Evolutionary conservation across 2,797 vertebrate genomes (phyloP), one percentile per base, ranked within the genome.

Genomic region (Botia kubotai): DNA sequence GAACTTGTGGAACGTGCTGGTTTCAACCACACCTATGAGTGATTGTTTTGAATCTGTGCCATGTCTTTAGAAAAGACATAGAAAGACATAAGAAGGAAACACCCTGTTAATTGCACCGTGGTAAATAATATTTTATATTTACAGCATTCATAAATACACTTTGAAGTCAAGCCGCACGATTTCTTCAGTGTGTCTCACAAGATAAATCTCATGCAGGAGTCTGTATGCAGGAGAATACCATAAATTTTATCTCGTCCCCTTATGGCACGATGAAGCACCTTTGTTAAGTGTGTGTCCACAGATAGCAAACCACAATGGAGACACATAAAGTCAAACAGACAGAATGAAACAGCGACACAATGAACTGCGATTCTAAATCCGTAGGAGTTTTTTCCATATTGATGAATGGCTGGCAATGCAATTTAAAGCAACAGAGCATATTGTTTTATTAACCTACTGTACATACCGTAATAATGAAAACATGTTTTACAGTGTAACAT

Each of bases 341-440:
- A 4, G 21, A 66, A 53, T 53, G 12, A 16, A 65, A 65, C 43
- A 66, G 53, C 3, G 11, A 21, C 0, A 4, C 10, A 29, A 4
- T 16, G 6, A 29, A 63, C 23, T 65, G 26, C 29, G 16, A 19
- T 13, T 63, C 23, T 33, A 52, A 65, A 36, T 29, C 57, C 13
- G 57, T 29, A 0, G 12, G 6, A 11, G 43, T 16, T 23, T 75
- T 75, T 29, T 63, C 14, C 26, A 36, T 26, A 14, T 8, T 63
- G 26, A 33, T 63, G 12, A 3, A 23, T 26, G 39, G 19, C 43
- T 23, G 46, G 57, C 43, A 48, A 11, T 62, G 58, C 48, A 57
- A 75, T 75, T 63, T 50, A 29, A 75, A 73, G 53, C 19, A 60
- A 75, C 14, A 63, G 63, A 12, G 16, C 23, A 48, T 60, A 19